Conservation (phyloP, 2,113 vertebrate genomes). For the Hippocampus zosterae region DNA sequence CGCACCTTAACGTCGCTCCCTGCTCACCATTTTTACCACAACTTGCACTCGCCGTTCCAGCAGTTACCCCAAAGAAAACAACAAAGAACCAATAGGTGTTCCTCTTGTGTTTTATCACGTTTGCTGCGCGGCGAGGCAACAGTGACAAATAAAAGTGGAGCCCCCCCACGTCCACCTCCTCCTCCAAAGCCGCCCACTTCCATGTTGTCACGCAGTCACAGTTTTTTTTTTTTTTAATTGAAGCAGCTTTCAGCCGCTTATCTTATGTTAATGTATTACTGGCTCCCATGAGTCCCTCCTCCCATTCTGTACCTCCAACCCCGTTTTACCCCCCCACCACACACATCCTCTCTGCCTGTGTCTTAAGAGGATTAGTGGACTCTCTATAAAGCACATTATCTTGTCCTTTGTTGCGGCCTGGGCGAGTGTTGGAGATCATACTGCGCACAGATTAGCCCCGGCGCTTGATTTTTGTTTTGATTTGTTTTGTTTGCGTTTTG, state of each 20-base stretch:
- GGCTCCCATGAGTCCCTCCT: conserved; percentile 31
- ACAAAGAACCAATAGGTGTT: not conserved
- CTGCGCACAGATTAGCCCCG: conserved; percentile 34
- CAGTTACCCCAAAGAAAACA: too few relatives aligned
- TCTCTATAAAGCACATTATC: conserved; percentile 68
- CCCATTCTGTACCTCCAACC: not conserved
- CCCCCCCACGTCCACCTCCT: not conserved
- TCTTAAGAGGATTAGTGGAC: conserved; percentile 67
- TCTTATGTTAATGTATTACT: conserved; percentile 54
- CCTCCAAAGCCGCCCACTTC: conserved; percentile 21
- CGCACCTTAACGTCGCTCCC: too few relatives aligned
- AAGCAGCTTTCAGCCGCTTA: conserved; percentile 56
- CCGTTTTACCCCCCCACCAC: not conserved
- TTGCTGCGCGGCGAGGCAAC: conserved; percentile 9
- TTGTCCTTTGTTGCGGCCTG: conserved; percentile 58
- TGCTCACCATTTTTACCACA: too few relatives aligned
- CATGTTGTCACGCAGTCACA: conserved; percentile 40
- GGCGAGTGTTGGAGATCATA: conserved; percentile 56
- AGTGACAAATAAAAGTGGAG: conserved; percentile 29
- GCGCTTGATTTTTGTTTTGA: not conserved
- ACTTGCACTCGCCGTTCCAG: too few relatives aligned
- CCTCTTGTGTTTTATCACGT: not conserved
- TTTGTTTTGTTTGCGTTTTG: conserved; percentile 10
- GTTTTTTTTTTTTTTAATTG: conserved; percentile 40
- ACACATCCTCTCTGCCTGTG: conserved; percentile 48